These are phyloP conservation scores for Hydrochoerus hydrochaeris DNA, from an alignment of 2,113 vertebrate genomes.

Conservation along the genomic window DNA sequence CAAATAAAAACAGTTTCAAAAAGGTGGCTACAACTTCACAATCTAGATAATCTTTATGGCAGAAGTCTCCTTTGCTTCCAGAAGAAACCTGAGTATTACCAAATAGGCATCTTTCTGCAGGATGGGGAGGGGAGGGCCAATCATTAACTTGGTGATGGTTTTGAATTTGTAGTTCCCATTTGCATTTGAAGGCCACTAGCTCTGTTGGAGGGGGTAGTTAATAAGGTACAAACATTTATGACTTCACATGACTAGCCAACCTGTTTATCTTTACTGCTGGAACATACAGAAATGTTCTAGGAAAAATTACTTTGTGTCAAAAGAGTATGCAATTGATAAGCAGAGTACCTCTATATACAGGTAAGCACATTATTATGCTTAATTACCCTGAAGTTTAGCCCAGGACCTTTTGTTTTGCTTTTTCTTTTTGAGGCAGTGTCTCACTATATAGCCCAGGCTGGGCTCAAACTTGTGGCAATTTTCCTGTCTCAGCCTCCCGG, in stretches of 20 bases:
- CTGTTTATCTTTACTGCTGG: constrained; percentile 55
- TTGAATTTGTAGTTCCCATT: constrained; percentile 69
- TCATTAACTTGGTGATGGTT: constrained; percentile 70
- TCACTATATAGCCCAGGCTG: not conserved
- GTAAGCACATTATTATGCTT: not conserved
- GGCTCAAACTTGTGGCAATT: not conserved
- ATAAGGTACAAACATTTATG: constrained; percentile 62
- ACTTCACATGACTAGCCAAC: constrained; percentile 54
- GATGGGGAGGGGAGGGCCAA: not conserved
- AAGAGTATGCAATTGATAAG: constrained; percentile 33
- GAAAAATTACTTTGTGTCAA: constrained; percentile 46
- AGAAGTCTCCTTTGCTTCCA: constrained; percentile 52
- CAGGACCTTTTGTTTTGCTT: not conserved
- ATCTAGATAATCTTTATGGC: constrained; percentile 42
- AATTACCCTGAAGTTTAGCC: constrained; percentile 1
- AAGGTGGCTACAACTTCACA: constrained; percentile 23
- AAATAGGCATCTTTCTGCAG: constrained; percentile 58
- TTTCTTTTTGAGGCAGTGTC: not conserved
- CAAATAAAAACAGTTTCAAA: not conserved
- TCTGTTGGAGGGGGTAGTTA: constrained; percentile 55
- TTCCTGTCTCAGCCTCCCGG: not conserved
- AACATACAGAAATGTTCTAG: constrained; percentile 45
- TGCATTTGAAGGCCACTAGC: constrained; percentile 47
- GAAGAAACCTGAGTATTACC: constrained; percentile 55
- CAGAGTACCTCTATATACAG: not conserved